phyloP scores from a whole-genome alignment of 2,797 vertebrate genomes.

The Mycteria americana region DNA sequence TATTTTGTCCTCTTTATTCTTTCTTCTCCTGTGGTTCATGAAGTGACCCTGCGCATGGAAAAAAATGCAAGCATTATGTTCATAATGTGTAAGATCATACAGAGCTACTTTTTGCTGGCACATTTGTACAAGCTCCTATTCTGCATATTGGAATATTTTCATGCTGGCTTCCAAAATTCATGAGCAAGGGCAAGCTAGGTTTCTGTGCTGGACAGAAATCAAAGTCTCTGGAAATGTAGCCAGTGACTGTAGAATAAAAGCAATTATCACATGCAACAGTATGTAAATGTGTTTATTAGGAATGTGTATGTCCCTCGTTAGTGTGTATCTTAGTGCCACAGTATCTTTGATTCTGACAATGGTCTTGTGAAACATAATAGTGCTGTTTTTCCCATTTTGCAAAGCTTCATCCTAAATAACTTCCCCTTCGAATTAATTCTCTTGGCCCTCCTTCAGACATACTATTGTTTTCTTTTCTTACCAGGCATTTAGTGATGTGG shows the following conservation, averaged over 20 bases:
- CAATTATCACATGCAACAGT: conserved; percentile 29
- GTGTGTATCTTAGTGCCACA: background rate
- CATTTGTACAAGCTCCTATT: background rate
- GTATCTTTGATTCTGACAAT: background rate
- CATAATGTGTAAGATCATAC: background rate
- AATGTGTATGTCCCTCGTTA: conserved; percentile 8
- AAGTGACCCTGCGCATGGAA: background rate
- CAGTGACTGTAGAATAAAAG: conserved; percentile 40
- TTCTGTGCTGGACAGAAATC: conserved; percentile 57
- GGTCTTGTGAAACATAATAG: background rate
- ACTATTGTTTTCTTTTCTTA: conserved; percentile 29
- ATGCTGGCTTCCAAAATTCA: conserved; percentile 46
- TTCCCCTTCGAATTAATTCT: conserved; percentile 48
- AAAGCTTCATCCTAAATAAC: conserved; percentile 35
- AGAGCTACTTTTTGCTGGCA: conserved; percentile 32
- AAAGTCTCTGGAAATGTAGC: conserved; percentile 48
- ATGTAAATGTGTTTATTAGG: conserved; percentile 54
- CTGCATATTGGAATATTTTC: conserved; percentile 45
- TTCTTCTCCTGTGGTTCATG: conserved; percentile 13
- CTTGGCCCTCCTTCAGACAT: conserved; percentile 16
- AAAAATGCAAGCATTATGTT: background rate
- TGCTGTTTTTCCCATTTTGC: background rate
- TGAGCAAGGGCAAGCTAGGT: conserved; percentile 41
- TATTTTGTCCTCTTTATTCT: conserved; percentile 7
- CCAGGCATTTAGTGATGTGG: conserved; percentile 35